Evolutionary conservation across 2,888 invertebrate genomes (phyloP), one percentile per base, ranked within the genome.

Genomic region (Dioctria linearis): DNA sequence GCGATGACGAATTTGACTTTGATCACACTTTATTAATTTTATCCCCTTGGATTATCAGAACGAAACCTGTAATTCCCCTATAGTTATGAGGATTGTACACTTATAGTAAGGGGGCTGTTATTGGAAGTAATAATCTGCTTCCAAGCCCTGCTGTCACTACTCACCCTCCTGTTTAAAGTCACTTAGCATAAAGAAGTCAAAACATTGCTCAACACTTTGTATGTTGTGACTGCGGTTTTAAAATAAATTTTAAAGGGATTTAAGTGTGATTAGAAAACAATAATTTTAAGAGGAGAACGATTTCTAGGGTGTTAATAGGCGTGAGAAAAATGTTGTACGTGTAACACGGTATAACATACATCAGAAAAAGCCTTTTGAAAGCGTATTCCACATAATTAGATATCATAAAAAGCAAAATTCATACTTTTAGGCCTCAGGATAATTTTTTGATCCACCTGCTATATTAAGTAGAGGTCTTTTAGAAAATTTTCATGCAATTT

Each of bases 11-110:
- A 80, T 80, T 66, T 80, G 80, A 80, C 75, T 80, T 80, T 80
- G 73, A 80, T 80, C 65, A 54, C 73, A 66, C 65, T 80, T 80
- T 80, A 80, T 80, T 80, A 80, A 80, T 73, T 80, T 80, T 75
- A 43, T 57, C 75, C 75, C 66, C 5, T 11, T 4, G 42, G 76
- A 49, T 76, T 46, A 42, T 9, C 71, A 39, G 71, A 9, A 11
- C 3, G 51, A 4, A 25, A 6, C 5, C 4, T 4, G 43, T 42
- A 49, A 39, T 57, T 13, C 25, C 43, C 42, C 25, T 11, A 39
- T 54, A 11, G 71, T n/a, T 59, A 59, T 9, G 11, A 40, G 40
- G 42, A 8, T 13, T 25, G 42, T 40, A 57, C 57, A 57, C 43
- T 59, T 57, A 46, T 49, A 49, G 54, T 59, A 75, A 42, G 9